Conservation (phyloP, 2,797 vertebrate genomes). For the Coregonus suidteri region DNA sequence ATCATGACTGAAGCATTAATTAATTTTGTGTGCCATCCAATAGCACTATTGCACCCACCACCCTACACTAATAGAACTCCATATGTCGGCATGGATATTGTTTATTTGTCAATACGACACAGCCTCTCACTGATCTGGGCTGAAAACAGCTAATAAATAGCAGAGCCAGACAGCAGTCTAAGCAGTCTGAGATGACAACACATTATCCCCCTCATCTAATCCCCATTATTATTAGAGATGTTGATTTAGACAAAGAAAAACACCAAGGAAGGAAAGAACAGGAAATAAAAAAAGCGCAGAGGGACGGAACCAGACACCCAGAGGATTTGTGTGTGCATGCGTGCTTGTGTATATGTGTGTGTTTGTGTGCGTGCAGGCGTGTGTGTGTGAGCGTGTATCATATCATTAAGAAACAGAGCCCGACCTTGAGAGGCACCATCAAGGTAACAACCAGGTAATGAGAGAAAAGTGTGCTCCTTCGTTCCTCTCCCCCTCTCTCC, state of each 20-base stretch:
- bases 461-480: background rate
- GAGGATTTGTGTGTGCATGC: background rate
- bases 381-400: background rate
- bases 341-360: background rate
- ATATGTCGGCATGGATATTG: constrained; percentile 33
- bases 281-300: background rate
- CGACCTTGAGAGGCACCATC: background rate
- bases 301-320: constrained; percentile 14
- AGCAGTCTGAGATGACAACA: constrained; percentile 43
- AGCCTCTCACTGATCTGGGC: constrained; percentile 39
- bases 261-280: constrained; percentile 34
- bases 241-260: constrained; percentile 36
- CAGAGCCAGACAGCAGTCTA: constrained; percentile 54
- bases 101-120: constrained; percentile 53
- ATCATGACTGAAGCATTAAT: background rate
- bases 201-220: constrained; percentile 61
- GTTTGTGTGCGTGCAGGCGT: background rate
- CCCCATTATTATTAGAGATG: constrained; percentile 56
- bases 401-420: background rate
- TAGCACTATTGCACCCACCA: background rate
- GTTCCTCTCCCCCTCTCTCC: background rate
- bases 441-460: background rate
- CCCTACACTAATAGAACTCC: constrained; percentile 28
- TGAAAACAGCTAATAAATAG: constrained; percentile 66
- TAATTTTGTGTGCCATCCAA: background rate